A percentile compares a stretch with the other conserved stretches of the same genome.
Evolutionary conservation across 2,113 vertebrate genomes (phyloP).

Genomic region (Caretta caretta): DNA sequence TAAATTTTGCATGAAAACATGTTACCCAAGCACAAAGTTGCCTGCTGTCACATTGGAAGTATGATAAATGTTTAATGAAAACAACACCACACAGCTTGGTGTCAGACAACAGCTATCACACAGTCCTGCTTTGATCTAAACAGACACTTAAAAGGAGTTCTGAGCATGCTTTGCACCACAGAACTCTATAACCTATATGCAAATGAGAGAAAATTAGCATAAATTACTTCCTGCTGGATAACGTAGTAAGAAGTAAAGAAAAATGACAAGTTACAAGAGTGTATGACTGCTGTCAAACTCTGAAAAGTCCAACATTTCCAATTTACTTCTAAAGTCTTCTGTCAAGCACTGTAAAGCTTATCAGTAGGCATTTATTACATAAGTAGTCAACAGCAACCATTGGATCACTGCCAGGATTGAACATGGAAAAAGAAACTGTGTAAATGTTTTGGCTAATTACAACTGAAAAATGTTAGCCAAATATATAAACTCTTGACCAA

Average conservation of each 20-base stretch:
- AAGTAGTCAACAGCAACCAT: neutral
- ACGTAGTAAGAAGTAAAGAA: conserved; percentile 60
- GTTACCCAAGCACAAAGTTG: conserved; percentile 88
- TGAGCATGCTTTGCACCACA: conserved; percentile 75
- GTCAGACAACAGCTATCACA: conserved; percentile 91
- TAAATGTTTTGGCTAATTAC: neutral
- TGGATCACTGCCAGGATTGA: neutral
- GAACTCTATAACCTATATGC: conserved; percentile 88
- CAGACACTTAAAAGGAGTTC: conserved; percentile 85
- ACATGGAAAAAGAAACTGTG: fast-evolving
- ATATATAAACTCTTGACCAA: neutral
- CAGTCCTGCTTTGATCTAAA: conserved; percentile 91
- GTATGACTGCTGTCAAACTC: conserved; percentile 69
- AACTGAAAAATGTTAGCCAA: neutral
- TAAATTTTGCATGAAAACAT: conserved; percentile 98
- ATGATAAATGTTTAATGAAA: conserved; percentile 99
- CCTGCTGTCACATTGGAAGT: conserved; percentile 95
- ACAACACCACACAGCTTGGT: conserved; percentile 93
- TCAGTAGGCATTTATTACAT: neutral
- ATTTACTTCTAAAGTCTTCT: conserved; percentile 43
- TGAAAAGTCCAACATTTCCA: conserved; percentile 51
- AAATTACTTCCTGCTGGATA: conserved; percentile 79
- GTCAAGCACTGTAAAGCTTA: conserved; percentile 38
- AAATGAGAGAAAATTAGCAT: conserved; percentile 87
- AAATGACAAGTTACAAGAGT: conserved; percentile 68